These are phyloP conservation scores for Riparia riparia DNA, from an alignment of 2,113 vertebrate species.

Conservation along the genomic window DNA sequence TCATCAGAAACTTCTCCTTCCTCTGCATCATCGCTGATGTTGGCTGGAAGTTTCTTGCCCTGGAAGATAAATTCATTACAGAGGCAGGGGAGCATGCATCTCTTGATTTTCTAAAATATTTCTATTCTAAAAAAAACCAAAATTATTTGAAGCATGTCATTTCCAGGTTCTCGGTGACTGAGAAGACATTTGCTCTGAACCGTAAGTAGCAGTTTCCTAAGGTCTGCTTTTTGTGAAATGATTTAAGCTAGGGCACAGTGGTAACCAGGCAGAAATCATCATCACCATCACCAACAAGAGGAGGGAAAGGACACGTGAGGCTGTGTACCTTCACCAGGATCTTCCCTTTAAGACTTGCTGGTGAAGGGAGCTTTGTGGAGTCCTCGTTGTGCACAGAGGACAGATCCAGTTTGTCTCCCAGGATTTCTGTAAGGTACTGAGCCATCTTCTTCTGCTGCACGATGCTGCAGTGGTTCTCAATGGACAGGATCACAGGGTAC, in stretches of 20 bases:
- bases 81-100: background rate
- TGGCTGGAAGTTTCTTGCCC: constrained; percentile 96
- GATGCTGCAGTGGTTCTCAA: constrained; percentile 98
- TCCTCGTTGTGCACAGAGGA: constrained; percentile 82
- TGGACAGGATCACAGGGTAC: constrained; percentile 94
- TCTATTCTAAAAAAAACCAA: background rate
- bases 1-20: constrained; percentile 98
- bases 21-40: constrained; percentile 91
- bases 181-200: background rate
- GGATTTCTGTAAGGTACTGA: constrained; percentile 88
- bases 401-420: constrained; percentile 93
- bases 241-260: background rate
- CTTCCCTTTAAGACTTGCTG: constrained; percentile 90
- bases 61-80: constrained; percentile 47
- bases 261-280: background rate
- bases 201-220: background rate
- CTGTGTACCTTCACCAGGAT: constrained; percentile 92
- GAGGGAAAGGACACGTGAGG: background rate
- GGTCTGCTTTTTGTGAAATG: background rate
- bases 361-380: constrained; percentile 85
- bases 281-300: background rate
- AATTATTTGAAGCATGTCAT: background rate
- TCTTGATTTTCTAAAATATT: background rate
- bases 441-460: constrained; percentile 98
- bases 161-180: background rate